phyloP scores from a whole-genome alignment of 2,113 vertebrate genomes.

The Otus sunia region DNA sequence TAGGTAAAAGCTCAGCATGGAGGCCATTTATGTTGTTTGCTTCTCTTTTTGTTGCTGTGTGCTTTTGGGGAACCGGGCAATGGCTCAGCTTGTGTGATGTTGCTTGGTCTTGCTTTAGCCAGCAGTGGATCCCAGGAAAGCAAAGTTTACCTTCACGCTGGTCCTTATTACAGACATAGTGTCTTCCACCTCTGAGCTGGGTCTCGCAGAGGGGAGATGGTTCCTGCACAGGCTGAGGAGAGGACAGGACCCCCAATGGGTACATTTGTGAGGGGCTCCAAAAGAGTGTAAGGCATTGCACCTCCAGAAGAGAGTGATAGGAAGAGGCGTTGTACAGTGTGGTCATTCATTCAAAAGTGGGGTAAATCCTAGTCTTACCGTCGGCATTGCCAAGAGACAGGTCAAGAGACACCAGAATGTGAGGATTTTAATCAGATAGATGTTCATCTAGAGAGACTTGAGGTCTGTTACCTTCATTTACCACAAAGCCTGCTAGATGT shows the following conservation, averaged over 20 bases:
- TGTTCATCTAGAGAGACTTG: background rate
- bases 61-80: background rate
- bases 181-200: background rate
- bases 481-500: background rate
- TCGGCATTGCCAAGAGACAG: background rate
- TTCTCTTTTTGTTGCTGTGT: background rate
- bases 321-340: background rate
- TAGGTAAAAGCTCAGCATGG: background rate
- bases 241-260: rapidly evolving
- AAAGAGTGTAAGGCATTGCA: background rate
- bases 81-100: rapidly evolving
- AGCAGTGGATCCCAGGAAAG: background rate
- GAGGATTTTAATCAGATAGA: background rate
- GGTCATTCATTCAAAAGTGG: background rate
- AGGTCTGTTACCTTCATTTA: background rate
- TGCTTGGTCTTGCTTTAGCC: background rate
- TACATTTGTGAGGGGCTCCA: background rate
- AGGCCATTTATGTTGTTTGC: background rate
- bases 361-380: background rate
- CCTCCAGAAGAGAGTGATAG: background rate
- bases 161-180: background rate
- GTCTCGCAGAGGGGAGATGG: background rate
- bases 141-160: background rate
- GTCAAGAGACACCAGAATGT: background rate
- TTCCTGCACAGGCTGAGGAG: background rate